A percentile compares a stretch with the other conserved stretches of the same genome.
Evolutionary conservation across 2,888 invertebrate genomes (phyloP).

Genomic region (Nezara viridula): DNA sequence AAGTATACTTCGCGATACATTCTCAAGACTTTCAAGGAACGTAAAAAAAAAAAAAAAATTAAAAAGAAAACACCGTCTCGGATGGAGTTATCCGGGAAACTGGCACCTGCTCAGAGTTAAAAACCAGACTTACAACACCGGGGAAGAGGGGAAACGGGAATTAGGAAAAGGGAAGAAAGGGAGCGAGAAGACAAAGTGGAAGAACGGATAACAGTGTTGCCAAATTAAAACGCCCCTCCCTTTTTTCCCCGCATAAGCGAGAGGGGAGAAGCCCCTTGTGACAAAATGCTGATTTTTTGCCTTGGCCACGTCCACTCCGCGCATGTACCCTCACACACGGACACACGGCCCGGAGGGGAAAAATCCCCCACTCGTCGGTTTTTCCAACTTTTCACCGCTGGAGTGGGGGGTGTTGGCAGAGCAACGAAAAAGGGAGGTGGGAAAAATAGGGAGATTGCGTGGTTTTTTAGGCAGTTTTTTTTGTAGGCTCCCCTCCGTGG

Average conservation of each 20-base stretch:
- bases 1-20: background rate
- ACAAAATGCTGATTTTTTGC: conserved; percentile 58
- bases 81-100: conserved; percentile 27
- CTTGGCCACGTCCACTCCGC: conserved; percentile 27
- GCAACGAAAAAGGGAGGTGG: conserved; percentile 53
- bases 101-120: conserved; percentile 42
- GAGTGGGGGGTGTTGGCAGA: conserved; percentile 47
- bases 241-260: conserved; percentile 53
- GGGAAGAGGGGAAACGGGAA: conserved; percentile 31
- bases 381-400: conserved; percentile 56
- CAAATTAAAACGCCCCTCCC: conserved; percentile 58
- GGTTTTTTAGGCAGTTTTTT: conserved; percentile 53
- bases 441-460: conserved; percentile 55
- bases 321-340: conserved; percentile 51
- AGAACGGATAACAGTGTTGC: conserved; percentile 58
- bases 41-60: background rate
- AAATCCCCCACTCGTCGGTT: conserved; percentile 55
- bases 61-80: conserved; percentile 1
- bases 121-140: background rate
- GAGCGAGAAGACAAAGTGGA: conserved; percentile 57
- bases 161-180: conserved; percentile 51
- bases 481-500: conserved; percentile 17
- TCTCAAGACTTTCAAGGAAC: background rate
- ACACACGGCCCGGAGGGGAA: conserved; percentile 53
- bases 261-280: conserved; percentile 52